Evolutionary conservation across 2,888 invertebrate species (phyloP), one percentile per base, ranked within the genome.

Genomic region (Oscheius sp.): DNA sequence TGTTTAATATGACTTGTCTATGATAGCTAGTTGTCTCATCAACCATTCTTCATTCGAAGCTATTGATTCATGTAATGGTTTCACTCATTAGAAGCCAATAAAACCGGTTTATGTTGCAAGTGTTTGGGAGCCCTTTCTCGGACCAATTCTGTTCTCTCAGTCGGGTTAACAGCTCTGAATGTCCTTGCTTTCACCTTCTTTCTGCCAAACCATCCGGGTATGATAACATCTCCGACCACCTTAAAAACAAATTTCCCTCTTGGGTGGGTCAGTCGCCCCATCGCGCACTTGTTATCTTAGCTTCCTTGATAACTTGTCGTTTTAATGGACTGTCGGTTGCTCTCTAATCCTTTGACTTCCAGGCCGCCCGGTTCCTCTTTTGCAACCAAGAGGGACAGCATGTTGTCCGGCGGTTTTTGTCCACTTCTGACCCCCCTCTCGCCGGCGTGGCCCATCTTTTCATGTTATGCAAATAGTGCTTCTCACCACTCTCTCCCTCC

Each of bases 381-480:
- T n/a, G n/a, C n/a, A n/a, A n/a, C n/a, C n/a, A n/a, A n/a, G n/a
- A n/a, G n/a, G 6, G 12, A 2, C 6, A 14, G 47, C 12, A 17
- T 5, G 3, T 5, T 20, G 20, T 47, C 47, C 12, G 12, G 5
- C 47, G 4, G 12, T 51, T 51, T 51, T 51, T 33, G 33, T 54
- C 54, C 54, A 32, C 54, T 54, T 54, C 33, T 54, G 54, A 30
- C 32, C 51, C 17, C 47, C 47, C 36, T 14, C 24, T 45, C 6
- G 14, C 17, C 22, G 22, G 22, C 47, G 47, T 47, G 54, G n/a
- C 54, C 54, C 33, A 54, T 54, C 30, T 54, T 54, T 54, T 32
- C 54, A 32, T 54, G 54, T 54, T 54, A 54, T 54, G 54, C 32
- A 54, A 54, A 54, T 54, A 54, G 54, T 54, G 33, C 17, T 32